phyloP scores from a whole-genome alignment of 2,888 invertebrate genomes.

The Mimachlamys varia region DNA sequence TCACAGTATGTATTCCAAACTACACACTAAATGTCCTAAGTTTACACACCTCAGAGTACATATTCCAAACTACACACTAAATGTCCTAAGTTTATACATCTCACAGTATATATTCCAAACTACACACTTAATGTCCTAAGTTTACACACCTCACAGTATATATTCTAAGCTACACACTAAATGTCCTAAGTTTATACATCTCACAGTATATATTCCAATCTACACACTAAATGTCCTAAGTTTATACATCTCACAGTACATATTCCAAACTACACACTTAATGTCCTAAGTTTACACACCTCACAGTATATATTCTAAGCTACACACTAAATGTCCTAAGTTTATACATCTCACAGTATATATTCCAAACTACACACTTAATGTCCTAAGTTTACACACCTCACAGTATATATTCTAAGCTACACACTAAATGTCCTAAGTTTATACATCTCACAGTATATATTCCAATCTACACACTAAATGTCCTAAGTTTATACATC shows the following conservation, averaged over 20 bases:
- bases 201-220: constrained; percentile 80
- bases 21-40: no score
- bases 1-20: constrained; percentile 80
- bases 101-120: constrained; percentile 80
- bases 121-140: no score
- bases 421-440: no score
- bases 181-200: constrained; percentile 70
- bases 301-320: constrained; percentile 80
- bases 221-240: no score
- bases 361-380: constrained; percentile 8
- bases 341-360: constrained; percentile 82
- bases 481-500: constrained; percentile 70
- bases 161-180: constrained; percentile 17
- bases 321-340: no score
- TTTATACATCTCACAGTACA: constrained; percentile 82
- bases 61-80: constrained; percentile 17
- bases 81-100: constrained; percentile 70
- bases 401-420: constrained; percentile 80
- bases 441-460: constrained; percentile 82
- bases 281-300: constrained; percentile 70
- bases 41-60: constrained; percentile 82
- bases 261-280: constrained; percentile 8
- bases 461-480: constrained; percentile 14
- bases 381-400: constrained; percentile 70
- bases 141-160: constrained; percentile 82